phyloP scores from a whole-genome alignment of 2,113 vertebrate genomes.

The Lampris megalopsis region DNA sequence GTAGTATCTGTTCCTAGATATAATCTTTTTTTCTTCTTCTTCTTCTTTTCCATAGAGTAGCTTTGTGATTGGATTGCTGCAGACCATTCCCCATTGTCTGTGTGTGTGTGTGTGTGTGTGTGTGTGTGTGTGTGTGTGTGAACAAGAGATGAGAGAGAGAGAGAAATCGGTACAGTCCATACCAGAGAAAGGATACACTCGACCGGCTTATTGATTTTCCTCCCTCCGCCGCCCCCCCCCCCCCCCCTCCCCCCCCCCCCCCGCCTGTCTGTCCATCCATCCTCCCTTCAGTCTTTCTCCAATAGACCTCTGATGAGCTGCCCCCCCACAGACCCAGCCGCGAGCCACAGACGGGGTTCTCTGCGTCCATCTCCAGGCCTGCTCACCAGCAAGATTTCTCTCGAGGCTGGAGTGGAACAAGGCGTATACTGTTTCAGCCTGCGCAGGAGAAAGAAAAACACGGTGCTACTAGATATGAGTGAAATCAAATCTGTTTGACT shows the following conservation, averaged over 20 bases:
- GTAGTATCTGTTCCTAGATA: conserved; percentile 44
- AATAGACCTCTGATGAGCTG: conserved; percentile 59
- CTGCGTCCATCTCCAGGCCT: conserved; percentile 59
- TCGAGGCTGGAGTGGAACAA: conserved; percentile 69
- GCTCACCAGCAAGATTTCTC: conserved; percentile 74
- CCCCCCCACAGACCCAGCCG: conserved; percentile 63
- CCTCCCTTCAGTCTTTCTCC: conserved; percentile 38
- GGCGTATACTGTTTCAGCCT: conserved; percentile 80
- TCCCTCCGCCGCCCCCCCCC: conserved; percentile 11
- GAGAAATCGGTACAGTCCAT: conserved; percentile 46
- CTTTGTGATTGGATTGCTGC: conserved; percentile 53
- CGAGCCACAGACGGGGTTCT: conserved; percentile 58
- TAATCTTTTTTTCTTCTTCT: conserved; percentile 11
- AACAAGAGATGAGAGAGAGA: conserved; percentile 31
- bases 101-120: no score
- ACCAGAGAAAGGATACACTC: conserved; percentile 54
- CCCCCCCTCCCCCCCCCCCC: conserved; percentile 17
- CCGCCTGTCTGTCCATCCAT: conserved; percentile 26
- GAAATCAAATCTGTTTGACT: conserved; percentile 85
- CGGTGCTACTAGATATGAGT: conserved; percentile 81
- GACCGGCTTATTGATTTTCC: conserved; percentile 76
- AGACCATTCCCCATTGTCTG: conserved; percentile 14
- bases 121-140: conserved; percentile 6
- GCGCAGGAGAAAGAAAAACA: conserved; percentile 74
- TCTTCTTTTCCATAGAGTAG: not conserved